Percentiles rank a stretch among this genome's conserved stretches.
phyloP scores from a whole-genome alignment of 2,797 vertebrate species.

The Lindbergichthys nudifrons region DNA sequence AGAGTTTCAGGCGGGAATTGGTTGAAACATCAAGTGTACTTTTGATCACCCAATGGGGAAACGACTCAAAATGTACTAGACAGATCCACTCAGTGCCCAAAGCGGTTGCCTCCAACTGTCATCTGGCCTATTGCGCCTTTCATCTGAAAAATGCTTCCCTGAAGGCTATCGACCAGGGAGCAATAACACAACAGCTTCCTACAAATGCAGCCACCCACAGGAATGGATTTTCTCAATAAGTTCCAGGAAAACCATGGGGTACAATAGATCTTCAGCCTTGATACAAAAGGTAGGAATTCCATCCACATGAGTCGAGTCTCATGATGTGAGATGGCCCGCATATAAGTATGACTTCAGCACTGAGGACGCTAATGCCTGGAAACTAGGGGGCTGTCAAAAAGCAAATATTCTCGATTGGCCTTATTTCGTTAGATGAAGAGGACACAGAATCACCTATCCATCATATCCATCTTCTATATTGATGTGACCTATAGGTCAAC shows the following conservation, averaged over 20 bases:
- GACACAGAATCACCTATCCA: background rate
- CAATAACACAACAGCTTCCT: conserved; percentile 19
- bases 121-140: conserved; percentile 20
- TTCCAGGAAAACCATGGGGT: conserved; percentile 26
- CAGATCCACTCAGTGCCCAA: background rate
- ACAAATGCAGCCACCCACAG: conserved; percentile 9
- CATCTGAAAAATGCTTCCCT: conserved; percentile 15
- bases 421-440: conserved; percentile 7
- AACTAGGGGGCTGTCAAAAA: conserved; percentile 4
- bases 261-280: background rate
- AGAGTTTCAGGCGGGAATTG: background rate
- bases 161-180: background rate
- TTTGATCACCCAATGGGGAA: background rate
- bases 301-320: background rate
- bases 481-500: conserved; percentile 1
- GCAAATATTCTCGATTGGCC: background rate
- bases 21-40: background rate
- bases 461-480: background rate
- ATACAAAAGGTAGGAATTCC: background rate
- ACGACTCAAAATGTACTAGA: background rate
- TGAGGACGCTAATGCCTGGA: background rate
- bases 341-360: conserved; percentile 11
- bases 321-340: background rate
- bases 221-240: conserved; percentile 34
- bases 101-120: conserved; percentile 5